Percentiles rank a stretch among this genome's conserved stretches.
Conservation (phyloP, 2,113 vertebrate species). For the Balaeniceps rex region DNA sequence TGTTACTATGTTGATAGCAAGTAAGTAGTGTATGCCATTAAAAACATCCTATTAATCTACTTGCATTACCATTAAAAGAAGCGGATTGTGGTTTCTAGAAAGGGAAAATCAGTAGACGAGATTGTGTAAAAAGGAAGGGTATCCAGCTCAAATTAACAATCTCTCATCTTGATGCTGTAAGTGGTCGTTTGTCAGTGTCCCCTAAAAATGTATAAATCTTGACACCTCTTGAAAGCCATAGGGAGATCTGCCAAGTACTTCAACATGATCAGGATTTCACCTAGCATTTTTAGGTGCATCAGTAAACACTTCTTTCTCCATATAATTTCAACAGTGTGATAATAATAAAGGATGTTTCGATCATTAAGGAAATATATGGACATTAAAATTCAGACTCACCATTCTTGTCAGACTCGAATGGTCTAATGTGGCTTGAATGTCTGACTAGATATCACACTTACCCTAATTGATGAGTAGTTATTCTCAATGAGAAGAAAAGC, state of each 20-base stretch:
- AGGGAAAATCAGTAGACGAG: neutral
- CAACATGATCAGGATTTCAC: neutral
- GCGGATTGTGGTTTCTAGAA: neutral
- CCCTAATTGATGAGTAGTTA: neutral
- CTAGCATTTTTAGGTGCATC: neutral
- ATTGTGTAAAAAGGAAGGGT: neutral
- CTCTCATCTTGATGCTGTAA: neutral
- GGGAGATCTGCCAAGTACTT: neutral
- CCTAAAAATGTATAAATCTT: neutral
- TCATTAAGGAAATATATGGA: neutral
- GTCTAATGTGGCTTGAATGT: neutral
- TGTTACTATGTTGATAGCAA: neutral
- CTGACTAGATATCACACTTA: neutral
- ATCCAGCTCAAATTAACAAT: neutral
- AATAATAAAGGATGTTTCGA: neutral
- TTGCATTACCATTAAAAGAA: neutral
- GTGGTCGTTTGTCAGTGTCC: neutral
- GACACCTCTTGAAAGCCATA: neutral
- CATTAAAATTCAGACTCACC: conserved; percentile 29
- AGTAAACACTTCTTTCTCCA: neutral
- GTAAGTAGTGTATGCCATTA: neutral
- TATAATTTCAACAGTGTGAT: neutral
- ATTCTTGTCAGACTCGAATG: neutral
- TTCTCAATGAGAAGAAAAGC: neutral
- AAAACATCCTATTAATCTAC: neutral